Base-by-base conservation (phyloP, 2,888 invertebrate species). In the Zaprionus obscuricornis region DNA sequence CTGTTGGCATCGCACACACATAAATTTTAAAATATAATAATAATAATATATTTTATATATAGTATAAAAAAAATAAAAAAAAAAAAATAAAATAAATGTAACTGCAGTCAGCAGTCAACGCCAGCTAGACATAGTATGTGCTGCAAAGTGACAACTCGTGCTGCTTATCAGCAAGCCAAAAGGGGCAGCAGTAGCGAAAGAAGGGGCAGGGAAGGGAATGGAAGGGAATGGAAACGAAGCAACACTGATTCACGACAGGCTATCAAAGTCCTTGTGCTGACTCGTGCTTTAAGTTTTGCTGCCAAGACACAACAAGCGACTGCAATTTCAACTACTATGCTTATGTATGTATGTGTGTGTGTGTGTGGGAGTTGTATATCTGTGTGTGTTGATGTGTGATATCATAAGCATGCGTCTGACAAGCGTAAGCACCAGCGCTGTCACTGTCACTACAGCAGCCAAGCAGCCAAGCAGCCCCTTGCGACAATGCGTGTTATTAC, bases 341-440 rank as follows among this genome's bases (percentile, higher is more conserved):
- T 3, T 31, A 17, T 37, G 16, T 46, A 27, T 49, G 17, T 40
- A 40, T 51, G 47, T 27, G 50, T 13, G 50, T 47, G 37, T 57
- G 63, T 14, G 60, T 6, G 51, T 4, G 45, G 39, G 46, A 46
- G 26, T 65, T 62, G 36, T 37, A 29, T 54, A 37, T 42, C 18
- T 58, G 54, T 31, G 36, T 22, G 31, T 47, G 55, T 29, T 49
- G 51, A 62, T 69, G 68, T 79, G 81, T 79, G 72, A 79, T 77
- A 70, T 74, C 70, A 65, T 74, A 81, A 81, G 84, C 62, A 60
- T 81, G 84, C 77, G 68, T 69, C 66, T 82, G 82, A 82, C 82
- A 82, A 75, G 82, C 78, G 49, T 84, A 82, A 82, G 82, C 75
- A 81, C 78, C 78, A 66, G 64, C 55, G 66, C 75, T 81, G 82